Evolutionary conservation across 2,888 invertebrate genomes (phyloP).

Genomic region (Diaprepes abbreviatus): DNA sequence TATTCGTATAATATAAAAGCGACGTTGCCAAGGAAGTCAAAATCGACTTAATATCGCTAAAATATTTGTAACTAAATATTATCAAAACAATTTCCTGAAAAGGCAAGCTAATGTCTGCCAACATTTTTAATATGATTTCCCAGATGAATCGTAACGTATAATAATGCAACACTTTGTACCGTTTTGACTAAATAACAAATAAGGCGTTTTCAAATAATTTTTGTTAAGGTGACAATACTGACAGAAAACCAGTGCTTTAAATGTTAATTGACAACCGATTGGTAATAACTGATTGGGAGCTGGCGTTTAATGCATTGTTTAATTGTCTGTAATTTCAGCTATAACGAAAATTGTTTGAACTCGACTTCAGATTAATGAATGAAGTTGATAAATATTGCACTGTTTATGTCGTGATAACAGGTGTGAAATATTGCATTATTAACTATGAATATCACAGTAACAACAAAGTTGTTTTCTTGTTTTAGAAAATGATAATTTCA

Average conservation of each 20-base stretch:
- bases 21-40: conserved; percentile 4
- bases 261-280: no score
- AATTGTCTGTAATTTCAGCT: no score
- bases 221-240: no score
- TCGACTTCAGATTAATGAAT: conserved; percentile 7
- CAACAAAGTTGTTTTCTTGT: conserved; percentile 32
- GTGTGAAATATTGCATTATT: conserved; percentile 39
- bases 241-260: no score
- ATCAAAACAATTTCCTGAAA: conserved; percentile 29
- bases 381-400: conserved; percentile 29
- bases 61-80: conserved; percentile 28
- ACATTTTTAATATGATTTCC: conserved; percentile 39
- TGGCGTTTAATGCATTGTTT: no score
- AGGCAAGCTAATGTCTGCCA: conserved; percentile 38
- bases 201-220: no score
- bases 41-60: neutral
- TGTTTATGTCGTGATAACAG: neutral
- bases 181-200: conserved; percentile 11
- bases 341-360: no score
- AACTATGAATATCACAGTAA: conserved; percentile 43
- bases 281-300: no score
- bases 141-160: conserved; percentile 30
- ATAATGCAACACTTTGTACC: conserved; percentile 34
- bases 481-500: conserved; percentile 24
- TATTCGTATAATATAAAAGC: neutral